Percentiles rank a stretch among this genome's conserved stretches.
Evolutionary conservation across 2,797 vertebrate genomes (phyloP).

Genomic region (Crotalus adamanteus): DNA sequence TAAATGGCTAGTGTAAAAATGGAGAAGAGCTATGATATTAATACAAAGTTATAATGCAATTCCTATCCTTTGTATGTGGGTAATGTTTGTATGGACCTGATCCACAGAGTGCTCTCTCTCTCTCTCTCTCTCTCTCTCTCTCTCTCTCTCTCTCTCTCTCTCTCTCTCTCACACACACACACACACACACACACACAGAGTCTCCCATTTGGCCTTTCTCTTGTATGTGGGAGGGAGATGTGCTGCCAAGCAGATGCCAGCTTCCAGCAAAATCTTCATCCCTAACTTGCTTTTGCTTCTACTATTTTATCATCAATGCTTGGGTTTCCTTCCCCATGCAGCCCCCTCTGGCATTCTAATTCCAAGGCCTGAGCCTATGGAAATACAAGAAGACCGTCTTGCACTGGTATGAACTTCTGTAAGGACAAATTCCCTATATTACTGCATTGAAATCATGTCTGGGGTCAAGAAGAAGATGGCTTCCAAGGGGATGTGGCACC

Average conservation of each 20-base stretch:
- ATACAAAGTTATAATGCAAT: background rate
- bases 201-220: background rate
- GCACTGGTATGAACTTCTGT: background rate
- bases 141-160: too few species aligned
- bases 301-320: too few species aligned
- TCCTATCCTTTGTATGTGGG: background rate
- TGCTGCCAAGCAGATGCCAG: background rate
- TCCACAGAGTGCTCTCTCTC: background rate
- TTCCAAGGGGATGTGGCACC: background rate
- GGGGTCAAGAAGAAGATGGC: background rate
- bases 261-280: background rate
- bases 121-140: background rate
- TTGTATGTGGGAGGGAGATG: background rate
- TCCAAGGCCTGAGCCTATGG: background rate
- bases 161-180: background rate
- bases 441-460: background rate
- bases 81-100: background rate
- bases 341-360: too few species aligned
- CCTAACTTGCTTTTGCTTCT: background rate
- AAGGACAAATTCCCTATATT: background rate
- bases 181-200: background rate
- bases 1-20: background rate
- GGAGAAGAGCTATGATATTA: background rate
- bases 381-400: background rate
- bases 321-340: too few species aligned